These are phyloP conservation scores for Standfussiana lucernea DNA, from an alignment of 2,888 invertebrate genomes.

Conservation along the genomic window DNA sequence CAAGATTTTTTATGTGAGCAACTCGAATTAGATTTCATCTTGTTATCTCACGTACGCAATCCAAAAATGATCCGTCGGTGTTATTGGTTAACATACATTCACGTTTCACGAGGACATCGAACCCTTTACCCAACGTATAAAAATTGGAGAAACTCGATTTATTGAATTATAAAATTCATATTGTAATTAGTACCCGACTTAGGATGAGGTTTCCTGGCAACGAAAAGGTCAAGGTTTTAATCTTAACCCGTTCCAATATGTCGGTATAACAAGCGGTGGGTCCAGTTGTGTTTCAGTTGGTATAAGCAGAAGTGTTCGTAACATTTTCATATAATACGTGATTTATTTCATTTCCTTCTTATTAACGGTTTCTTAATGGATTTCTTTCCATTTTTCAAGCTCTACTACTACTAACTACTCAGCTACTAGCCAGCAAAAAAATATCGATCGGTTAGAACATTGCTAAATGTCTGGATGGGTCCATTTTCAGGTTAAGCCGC, in stretches of 20 bases:
- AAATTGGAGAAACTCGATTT: neutral
- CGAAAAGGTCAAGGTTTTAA: conserved; percentile 1
- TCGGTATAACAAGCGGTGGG: neutral
- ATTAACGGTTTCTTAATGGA: neutral
- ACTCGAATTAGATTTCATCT: neutral
- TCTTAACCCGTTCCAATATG: neutral
- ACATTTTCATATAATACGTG: neutral
- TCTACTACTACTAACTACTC: neutral
- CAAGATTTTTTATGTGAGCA: neutral
- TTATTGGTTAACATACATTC: conserved; percentile 5
- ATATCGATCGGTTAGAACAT: neutral
- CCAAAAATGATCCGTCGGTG: conserved; percentile 2
- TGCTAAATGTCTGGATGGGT: too few species aligned
- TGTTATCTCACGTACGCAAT: conserved; percentile 32
- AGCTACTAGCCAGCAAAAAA: neutral
- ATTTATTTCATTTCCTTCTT: neutral
- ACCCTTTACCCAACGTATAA: neutral
- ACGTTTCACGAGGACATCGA: conserved; percentile 30
- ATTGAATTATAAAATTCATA: neutral
- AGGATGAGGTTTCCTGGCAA: neutral
- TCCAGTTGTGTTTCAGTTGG: neutral
- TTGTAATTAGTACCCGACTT: neutral
- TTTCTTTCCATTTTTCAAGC: neutral
- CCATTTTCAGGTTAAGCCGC: neutral
- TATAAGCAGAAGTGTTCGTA: neutral